phyloP scores from a whole-genome alignment of 2,888 invertebrate genomes.

The Stenodema calcarata region DNA sequence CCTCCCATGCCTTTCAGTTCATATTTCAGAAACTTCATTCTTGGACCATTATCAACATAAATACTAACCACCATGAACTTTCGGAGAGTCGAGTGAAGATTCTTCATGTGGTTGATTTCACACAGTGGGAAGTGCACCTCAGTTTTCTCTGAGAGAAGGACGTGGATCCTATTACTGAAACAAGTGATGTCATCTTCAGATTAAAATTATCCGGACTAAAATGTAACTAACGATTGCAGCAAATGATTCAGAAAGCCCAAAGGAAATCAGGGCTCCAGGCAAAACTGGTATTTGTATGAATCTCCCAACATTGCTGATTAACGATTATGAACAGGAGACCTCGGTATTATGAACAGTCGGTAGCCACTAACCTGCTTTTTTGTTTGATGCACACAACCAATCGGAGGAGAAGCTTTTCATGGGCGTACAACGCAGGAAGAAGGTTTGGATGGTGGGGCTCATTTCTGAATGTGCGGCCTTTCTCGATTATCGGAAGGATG shows the following conservation, averaged over 20 bases:
- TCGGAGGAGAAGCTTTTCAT: constrained; percentile 77
- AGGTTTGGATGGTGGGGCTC: constrained; percentile 73
- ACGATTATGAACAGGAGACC: too few species aligned
- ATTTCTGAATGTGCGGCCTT: constrained; percentile 64
- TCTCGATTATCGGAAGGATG: constrained; percentile 81
- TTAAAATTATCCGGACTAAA: not conserved
- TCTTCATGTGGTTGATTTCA: constrained; percentile 85
- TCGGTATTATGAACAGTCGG: too few species aligned
- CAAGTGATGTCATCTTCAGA: constrained; percentile 37
- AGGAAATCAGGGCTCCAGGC: too few species aligned
- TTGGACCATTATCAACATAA: too few species aligned
- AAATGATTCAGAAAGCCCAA: too few species aligned
- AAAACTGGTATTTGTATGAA: too few species aligned
- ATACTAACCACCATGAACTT: constrained; percentile 80
- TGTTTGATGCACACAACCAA: constrained; percentile 75
- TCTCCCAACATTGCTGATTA: too few species aligned
- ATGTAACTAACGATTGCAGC: too few species aligned
- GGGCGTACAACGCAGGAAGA: constrained; percentile 73
- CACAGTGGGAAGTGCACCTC: constrained; percentile 84
- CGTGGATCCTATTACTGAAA: constrained; percentile 76
- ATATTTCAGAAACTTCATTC: too few species aligned
- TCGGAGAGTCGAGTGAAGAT: constrained; percentile 83
- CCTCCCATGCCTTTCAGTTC: too few species aligned
- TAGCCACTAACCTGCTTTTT: constrained; percentile 62
- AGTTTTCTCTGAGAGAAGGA: constrained; percentile 85